Conservation (phyloP, 2,797 vertebrate species). For the Netta rufina region DNA sequence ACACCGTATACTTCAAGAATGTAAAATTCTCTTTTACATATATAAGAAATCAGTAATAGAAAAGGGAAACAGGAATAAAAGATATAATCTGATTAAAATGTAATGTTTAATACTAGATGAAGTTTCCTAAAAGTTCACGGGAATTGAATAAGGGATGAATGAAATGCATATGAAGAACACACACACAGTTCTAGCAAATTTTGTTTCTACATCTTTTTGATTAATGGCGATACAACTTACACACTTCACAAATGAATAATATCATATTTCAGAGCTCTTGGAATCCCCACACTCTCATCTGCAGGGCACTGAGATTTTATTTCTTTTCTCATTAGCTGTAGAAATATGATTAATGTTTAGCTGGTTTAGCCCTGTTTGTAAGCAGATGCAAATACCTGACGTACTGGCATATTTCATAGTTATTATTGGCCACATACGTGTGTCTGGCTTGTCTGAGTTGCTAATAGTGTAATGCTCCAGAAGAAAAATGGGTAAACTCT, state of each 20-base stretch:
- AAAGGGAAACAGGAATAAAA: neutral
- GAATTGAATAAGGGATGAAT: neutral
- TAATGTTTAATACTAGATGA: neutral
- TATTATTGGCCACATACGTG: fast-evolving
- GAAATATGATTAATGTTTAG: neutral
- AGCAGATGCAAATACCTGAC: neutral
- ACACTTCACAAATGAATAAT: neutral
- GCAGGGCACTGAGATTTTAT: neutral
- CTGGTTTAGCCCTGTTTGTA: neutral
- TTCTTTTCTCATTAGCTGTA: neutral
- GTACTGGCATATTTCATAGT: neutral
- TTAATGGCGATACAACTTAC: neutral
- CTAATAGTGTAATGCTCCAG: neutral
- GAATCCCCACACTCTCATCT: neutral
- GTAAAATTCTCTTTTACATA: neutral
- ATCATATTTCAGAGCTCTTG: neutral
- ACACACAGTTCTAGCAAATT: neutral
- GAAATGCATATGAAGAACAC: neutral
- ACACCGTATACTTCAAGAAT: neutral
- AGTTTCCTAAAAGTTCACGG: neutral
- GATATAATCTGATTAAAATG: fast-evolving
- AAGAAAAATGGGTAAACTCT: neutral
- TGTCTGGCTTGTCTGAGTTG: neutral
- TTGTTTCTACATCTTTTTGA: neutral
- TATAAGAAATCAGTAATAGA: neutral